Percentiles rank a stretch among this genome's conserved stretches.
These are phyloP conservation scores for Canis aureus DNA, from an alignment of 2,113 vertebrate genomes.

Conservation along the genomic window DNA sequence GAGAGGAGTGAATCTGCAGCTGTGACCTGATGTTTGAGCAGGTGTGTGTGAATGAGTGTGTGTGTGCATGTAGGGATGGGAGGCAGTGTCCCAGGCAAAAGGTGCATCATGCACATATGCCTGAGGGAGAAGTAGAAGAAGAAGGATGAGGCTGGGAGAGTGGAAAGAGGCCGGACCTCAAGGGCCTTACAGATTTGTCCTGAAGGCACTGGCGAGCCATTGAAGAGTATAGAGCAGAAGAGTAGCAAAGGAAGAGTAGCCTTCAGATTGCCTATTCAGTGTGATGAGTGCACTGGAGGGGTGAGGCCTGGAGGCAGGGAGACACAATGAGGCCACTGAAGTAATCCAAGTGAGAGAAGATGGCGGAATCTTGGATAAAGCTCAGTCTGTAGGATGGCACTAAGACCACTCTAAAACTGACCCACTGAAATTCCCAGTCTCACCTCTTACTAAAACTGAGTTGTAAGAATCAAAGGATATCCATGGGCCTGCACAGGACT, in stretches of 20 bases:
- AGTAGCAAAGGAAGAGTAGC: not conserved
- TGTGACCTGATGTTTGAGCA: not conserved
- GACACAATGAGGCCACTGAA: not conserved
- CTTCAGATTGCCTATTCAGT: not conserved
- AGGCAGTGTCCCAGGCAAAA: not conserved
- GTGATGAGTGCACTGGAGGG: no score
- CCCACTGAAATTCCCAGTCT: not conserved
- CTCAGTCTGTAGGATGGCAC: no score
- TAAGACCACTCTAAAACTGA: not conserved
- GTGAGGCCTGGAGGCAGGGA: not conserved
- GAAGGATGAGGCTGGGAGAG: not conserved
- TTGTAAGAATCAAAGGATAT: not conserved
- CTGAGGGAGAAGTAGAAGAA: not conserved
- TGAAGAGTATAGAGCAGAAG: not conserved
- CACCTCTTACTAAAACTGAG: not conserved
- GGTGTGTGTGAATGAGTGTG: rapidly evolving
- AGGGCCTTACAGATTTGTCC: not conserved
- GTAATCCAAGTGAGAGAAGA: not conserved
- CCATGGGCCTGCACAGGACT: not conserved
- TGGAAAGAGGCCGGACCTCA: not conserved
- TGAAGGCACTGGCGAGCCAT: not conserved
- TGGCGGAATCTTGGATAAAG: not conserved
- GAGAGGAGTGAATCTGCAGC: not conserved
- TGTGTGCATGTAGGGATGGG: not conserved
- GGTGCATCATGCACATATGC: not conserved